These are phyloP conservation scores for Callorhinus ursinus DNA, from an alignment of 2,113 vertebrate species.

Conservation along the genomic window DNA sequence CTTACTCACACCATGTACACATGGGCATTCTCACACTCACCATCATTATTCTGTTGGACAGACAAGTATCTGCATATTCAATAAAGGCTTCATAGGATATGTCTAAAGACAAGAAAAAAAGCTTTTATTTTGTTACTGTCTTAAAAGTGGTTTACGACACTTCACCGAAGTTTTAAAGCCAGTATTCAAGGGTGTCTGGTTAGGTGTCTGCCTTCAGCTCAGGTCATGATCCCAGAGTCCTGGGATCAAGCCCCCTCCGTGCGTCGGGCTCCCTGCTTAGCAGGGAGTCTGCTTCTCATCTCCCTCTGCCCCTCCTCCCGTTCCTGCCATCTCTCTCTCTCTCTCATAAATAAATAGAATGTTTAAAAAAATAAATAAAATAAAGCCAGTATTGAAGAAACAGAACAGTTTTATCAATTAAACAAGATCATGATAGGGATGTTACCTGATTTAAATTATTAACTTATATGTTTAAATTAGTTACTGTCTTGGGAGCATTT, in stretches of 20 bases:
- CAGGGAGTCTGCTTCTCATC: background rate
- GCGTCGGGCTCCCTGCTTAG: background rate
- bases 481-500: background rate
- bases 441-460: constrained; percentile 12
- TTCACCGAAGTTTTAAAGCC: background rate
- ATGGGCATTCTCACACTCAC: background rate
- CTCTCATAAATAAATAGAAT: background rate
- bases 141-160: background rate
- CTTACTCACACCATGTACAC: background rate
- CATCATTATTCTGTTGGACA: background rate
- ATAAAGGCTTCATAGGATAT: background rate
- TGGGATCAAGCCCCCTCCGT: background rate
- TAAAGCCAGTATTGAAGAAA: background rate
- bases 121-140: background rate
- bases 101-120: background rate
- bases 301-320: background rate
- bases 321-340: background rate
- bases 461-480: background rate
- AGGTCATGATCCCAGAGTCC: background rate
- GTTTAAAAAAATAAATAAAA: background rate
- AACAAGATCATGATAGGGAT: background rate
- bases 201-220: background rate
- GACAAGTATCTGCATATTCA: background rate
- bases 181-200: background rate
- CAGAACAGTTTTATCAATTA: background rate